phyloP scores from a whole-genome alignment of 1,140 invertebrate genomes.

The Nephotettix cincticeps region DNA sequence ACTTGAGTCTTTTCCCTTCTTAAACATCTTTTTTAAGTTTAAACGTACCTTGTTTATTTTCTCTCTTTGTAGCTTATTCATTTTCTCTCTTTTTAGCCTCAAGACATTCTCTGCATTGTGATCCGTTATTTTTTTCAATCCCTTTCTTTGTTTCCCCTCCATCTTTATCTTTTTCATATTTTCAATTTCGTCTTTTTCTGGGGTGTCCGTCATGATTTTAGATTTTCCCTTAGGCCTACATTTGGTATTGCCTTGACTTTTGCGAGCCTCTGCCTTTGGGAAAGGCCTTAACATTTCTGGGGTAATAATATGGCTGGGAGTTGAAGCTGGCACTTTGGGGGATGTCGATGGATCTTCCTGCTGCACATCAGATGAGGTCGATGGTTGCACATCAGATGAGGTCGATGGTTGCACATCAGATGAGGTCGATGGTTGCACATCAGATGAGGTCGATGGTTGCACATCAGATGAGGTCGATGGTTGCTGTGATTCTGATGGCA shows the following conservation, averaged over 20 bases:
- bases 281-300: slow-evolving; percentile 16
- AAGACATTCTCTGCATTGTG: too few species aligned
- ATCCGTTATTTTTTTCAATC: too few species aligned
- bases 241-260: background rate
- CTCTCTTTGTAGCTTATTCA: too few species aligned
- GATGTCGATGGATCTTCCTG: background rate
- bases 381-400: background rate
- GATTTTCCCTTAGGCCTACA: slow-evolving; percentile 15
- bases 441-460: background rate
- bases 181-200: slow-evolving; percentile 20
- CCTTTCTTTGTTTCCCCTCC: too few species aligned
- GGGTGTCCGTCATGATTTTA: background rate
- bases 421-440: background rate
- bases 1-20: background rate
- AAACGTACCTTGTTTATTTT: background rate
- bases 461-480: background rate
- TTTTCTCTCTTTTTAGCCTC: too few species aligned
- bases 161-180: too few species aligned
- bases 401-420: background rate
- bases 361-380: background rate
- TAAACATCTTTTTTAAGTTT: background rate
- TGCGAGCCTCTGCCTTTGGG: slow-evolving; percentile 15
- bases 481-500: background rate
- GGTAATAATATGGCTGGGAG: background rate
- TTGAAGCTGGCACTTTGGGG: background rate